Conservation (phyloP, 2,113 vertebrate genomes). For the Edolisoma coerulescens region DNA sequence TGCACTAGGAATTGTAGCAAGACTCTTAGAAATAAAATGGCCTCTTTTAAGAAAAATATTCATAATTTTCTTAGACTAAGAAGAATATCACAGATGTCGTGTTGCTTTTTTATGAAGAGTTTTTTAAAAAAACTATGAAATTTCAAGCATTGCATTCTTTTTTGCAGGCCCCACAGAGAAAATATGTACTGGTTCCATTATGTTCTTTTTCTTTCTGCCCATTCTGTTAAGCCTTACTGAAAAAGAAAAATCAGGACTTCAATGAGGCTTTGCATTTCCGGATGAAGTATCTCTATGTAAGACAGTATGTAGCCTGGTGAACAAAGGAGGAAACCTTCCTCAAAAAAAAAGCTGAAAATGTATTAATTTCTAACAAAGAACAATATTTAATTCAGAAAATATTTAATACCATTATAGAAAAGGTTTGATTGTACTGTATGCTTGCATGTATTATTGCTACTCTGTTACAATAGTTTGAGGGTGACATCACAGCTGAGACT, state of each 20-base stretch:
- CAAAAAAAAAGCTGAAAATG: not conserved
- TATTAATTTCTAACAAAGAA: not conserved
- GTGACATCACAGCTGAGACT: not conserved
- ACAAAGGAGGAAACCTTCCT: not conserved
- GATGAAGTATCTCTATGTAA: not conserved
- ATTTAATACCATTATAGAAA: not conserved
- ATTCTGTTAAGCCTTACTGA: not conserved
- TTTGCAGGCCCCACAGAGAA: not conserved
- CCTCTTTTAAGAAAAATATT: not conserved
- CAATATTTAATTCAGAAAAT: not conserved
- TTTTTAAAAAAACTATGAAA: not conserved
- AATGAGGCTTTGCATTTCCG: not conserved
- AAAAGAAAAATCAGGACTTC: not conserved
- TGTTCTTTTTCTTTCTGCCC: not conserved
- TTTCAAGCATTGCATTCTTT: not conserved
- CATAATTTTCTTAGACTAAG: not conserved
- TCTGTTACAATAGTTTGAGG: not conserved
- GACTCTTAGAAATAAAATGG: not conserved
- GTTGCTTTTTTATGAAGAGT: not conserved
- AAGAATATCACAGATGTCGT: not conserved
- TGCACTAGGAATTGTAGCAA: not conserved
- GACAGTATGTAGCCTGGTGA: not conserved
- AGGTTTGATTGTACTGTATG: not conserved
- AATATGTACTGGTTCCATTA: not conserved
- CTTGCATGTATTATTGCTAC: not conserved